Evolutionary conservation across 2,888 invertebrate genomes (phyloP).

Genomic region (Augochlorella aurata): DNA sequence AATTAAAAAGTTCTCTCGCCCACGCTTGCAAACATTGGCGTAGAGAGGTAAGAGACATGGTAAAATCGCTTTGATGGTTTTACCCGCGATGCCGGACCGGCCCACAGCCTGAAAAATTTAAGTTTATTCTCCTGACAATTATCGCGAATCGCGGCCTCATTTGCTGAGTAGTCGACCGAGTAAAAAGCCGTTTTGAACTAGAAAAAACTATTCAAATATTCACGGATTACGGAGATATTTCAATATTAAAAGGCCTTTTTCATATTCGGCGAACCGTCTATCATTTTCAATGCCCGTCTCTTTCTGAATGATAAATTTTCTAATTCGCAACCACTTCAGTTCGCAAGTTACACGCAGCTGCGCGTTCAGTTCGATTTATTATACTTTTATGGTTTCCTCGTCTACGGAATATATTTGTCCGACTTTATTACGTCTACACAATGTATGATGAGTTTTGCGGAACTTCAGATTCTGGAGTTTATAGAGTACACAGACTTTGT

Average conservation of each 20-base stretch:
- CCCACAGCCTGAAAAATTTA: conserved; percentile 53
- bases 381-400: neutral
- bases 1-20: conserved; percentile 81
- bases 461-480: neutral
- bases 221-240: neutral
- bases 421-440: neutral
- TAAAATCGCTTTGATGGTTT: conserved; percentile 65
- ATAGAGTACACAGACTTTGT: no score
- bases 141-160: conserved; percentile 36
- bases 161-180: conserved; percentile 25
- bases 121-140: conserved; percentile 52
- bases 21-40: conserved; percentile 63
- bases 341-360: neutral
- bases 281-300: neutral
- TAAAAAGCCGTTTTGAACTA: conserved; percentile 9
- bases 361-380: neutral
- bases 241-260: conserved; percentile 1
- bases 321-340: neutral
- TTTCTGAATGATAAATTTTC: neutral
- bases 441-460: neutral
- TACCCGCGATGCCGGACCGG: conserved; percentile 29
- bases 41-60: conserved; percentile 49
- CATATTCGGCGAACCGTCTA: neutral
- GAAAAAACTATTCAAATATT: conserved; percentile 5
- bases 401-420: neutral